phyloP scores from a whole-genome alignment of 2,888 invertebrate species.

The Volucella inflata region DNA sequence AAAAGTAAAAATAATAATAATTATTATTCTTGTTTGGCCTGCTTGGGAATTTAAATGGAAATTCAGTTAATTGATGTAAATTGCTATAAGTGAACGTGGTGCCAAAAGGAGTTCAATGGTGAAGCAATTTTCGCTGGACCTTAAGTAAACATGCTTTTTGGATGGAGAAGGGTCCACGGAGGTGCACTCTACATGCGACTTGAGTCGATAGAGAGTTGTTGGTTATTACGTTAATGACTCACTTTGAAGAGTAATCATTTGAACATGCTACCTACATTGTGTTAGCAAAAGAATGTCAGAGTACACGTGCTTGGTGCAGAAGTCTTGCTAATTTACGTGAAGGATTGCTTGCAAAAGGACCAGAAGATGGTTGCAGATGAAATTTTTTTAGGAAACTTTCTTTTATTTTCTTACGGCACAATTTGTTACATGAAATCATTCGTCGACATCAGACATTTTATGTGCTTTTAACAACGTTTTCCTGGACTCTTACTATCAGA shows the following conservation, averaged over 20 bases:
- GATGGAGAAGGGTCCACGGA: background rate
- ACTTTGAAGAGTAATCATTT: constrained; percentile 45
- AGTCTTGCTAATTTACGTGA: no score
- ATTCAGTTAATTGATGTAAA: constrained; percentile 57
- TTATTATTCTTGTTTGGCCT: constrained; percentile 13
- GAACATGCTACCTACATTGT: background rate
- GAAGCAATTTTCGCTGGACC: constrained; percentile 6
- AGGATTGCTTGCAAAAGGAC: no score
- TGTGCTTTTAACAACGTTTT: no score
- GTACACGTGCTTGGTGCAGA: background rate
- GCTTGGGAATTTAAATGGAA: constrained; percentile 36
- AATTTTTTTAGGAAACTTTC: no score
- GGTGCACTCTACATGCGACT: constrained; percentile 6
- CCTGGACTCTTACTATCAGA: no score
- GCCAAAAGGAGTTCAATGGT: constrained; percentile 22
- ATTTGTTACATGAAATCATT: no score
- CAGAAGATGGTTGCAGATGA: no score
- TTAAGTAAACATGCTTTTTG: constrained; percentile 28
- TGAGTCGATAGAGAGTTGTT: constrained; percentile 15
- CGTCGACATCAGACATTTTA: no score
- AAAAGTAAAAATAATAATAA: background rate
- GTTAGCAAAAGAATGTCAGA: background rate
- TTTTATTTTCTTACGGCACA: no score
- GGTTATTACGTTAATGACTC: constrained; percentile 58
- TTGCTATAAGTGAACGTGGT: constrained; percentile 18